Percentiles rank a stretch among this genome's conserved stretches.
Evolutionary conservation across 1,140 invertebrate species (phyloP).

Genomic region (Bathynomus jamesi): DNA sequence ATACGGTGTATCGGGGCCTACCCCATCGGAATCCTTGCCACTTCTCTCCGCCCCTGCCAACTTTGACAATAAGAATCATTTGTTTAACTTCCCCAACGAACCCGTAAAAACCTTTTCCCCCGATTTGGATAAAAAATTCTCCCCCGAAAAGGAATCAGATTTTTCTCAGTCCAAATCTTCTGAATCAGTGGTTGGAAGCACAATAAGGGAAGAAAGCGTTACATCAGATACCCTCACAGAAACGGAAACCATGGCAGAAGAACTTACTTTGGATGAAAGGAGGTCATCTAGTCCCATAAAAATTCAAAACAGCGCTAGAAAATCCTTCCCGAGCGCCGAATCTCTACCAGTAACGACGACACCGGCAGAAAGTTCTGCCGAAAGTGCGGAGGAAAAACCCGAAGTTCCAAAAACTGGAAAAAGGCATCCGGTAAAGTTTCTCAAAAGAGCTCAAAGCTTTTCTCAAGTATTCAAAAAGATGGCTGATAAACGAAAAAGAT

Average conservation of each 20-base stretch:
- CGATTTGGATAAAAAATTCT: background rate
- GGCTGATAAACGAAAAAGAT: constrained; percentile 31
- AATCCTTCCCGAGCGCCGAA: constrained; percentile 5
- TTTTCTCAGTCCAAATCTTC: constrained; percentile 4
- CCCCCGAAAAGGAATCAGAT: background rate
- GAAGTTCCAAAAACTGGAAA: background rate
- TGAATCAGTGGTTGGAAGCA: constrained; percentile 4
- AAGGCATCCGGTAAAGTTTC: constrained; percentile 29
- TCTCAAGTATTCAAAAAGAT: constrained; percentile 34
- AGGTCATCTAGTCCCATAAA: no score
- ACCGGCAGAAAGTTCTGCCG: background rate
- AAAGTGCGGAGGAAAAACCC: background rate
- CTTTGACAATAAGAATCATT: constrained; percentile 28
- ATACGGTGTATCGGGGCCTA: background rate
- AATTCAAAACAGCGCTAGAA: no score
- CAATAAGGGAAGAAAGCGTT: constrained; percentile 1
- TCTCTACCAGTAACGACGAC: background rate
- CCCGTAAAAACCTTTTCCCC: constrained; percentile 3
- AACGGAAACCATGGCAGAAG: background rate
- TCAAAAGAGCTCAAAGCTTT: constrained; percentile 35
- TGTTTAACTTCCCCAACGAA: constrained; percentile 26
- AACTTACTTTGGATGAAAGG: no score
- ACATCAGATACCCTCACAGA: constrained; percentile 4
- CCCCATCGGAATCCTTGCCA: constrained; percentile 20
- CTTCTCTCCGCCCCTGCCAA: constrained; percentile 24